Conservation (phyloP, 2,797 vertebrate genomes). For the Philypnodon macrostomus region DNA sequence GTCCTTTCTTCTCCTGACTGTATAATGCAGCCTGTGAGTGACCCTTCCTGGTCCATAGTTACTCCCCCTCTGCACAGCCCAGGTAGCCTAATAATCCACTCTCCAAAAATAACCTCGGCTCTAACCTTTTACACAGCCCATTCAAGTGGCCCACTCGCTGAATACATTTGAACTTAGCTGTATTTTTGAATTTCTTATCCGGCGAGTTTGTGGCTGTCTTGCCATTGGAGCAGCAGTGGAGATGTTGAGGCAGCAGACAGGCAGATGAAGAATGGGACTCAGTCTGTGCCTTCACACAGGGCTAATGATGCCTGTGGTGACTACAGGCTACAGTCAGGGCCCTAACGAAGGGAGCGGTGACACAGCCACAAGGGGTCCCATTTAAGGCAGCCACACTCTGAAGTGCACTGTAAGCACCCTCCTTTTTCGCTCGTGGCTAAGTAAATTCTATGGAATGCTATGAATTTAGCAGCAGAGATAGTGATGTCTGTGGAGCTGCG, state of each 20-base stretch:
- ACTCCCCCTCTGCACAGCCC: constrained; percentile 58
- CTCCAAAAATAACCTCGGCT: constrained; percentile 70
- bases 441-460: constrained; percentile 73
- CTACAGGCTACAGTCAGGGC: constrained; percentile 80
- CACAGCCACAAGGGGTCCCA: constrained; percentile 82
- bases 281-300: constrained; percentile 79
- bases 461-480: constrained; percentile 64
- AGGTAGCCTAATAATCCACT: constrained; percentile 72
- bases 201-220: constrained; percentile 55
- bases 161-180: constrained; percentile 76
- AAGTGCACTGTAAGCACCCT: constrained; percentile 82
- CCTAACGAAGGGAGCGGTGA: constrained; percentile 84
- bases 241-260: constrained; percentile 77
- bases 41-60: constrained; percentile 59
- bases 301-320: constrained; percentile 83
- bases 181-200: constrained; percentile 71
- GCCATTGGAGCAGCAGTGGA: constrained; percentile 60
- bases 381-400: constrained; percentile 77
- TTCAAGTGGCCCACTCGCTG: constrained; percentile 65
- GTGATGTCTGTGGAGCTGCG: constrained; percentile 58
- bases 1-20: constrained; percentile 43
- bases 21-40: constrained; percentile 40
- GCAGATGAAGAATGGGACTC: constrained; percentile 83
- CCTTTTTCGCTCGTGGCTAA: constrained; percentile 71
- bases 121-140: constrained; percentile 70